Evolutionary conservation across 2,888 invertebrate genomes (phyloP).

Genomic region (Eristalis pertinax): DNA sequence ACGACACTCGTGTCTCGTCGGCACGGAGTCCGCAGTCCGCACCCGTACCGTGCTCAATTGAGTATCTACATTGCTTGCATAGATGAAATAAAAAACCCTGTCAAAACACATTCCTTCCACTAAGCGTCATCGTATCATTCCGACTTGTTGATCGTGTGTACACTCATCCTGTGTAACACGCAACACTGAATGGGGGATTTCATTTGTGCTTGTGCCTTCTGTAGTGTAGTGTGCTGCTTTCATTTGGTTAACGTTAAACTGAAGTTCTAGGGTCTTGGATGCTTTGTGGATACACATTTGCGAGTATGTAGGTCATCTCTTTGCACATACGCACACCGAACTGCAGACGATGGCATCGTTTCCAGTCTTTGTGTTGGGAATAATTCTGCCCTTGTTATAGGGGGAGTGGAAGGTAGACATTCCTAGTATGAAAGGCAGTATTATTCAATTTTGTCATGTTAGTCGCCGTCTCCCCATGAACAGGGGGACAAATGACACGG

Average conservation of each 20-base stretch:
- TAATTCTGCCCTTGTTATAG: background rate
- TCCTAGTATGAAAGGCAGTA: background rate
- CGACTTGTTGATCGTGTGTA: conserved; percentile 56
- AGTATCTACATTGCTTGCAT: conserved; percentile 46
- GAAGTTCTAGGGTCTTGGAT: background rate
- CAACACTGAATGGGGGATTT: background rate
- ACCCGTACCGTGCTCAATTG: conserved; percentile 44
- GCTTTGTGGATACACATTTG: background rate
- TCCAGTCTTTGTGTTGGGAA: background rate
- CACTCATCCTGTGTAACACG: background rate
- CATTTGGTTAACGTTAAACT: background rate
- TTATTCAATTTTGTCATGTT: background rate
- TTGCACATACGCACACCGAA: background rate
- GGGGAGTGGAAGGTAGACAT: background rate
- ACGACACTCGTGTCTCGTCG: background rate
- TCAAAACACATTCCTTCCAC: conserved; percentile 38
- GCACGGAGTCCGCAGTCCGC: background rate
- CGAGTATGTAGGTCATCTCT: background rate
- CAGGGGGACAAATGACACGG: background rate
- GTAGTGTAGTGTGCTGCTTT: background rate
- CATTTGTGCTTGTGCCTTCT: background rate
- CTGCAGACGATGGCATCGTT: background rate
- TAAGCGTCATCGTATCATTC: conserved; percentile 26
- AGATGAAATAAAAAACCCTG: conserved; percentile 45
- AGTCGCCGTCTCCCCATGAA: background rate